These are phyloP conservation scores for Merodon equestris DNA, from an alignment of 2,888 invertebrate species.

Conservation along the genomic window DNA sequence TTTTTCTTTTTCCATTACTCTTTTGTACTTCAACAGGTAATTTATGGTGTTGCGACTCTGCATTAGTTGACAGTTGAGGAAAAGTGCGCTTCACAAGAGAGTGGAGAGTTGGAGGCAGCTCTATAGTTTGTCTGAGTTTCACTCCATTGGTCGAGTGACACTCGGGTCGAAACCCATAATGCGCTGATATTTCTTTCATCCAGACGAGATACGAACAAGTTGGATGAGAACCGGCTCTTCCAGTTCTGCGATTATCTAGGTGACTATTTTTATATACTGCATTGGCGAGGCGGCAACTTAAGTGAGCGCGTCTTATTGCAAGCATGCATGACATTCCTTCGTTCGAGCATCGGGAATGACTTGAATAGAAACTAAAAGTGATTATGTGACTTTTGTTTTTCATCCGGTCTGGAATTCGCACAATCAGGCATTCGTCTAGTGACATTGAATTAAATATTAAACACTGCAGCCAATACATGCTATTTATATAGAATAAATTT, in stretches of 20 bases:
- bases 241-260: slow-evolving; percentile 78
- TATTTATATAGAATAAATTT: too few species aligned
- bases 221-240: slow-evolving; percentile 75
- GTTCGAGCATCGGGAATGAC: neutral
- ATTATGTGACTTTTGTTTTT: slow-evolving; percentile 26
- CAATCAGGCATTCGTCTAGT: neutral
- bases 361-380: slow-evolving; percentile 48
- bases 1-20: slow-evolving; percentile 14
- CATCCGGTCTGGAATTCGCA: slow-evolving; percentile 11
- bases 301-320: slow-evolving; percentile 36
- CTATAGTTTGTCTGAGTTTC: too few species aligned
- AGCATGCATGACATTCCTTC: slow-evolving; percentile 19
- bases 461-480: slow-evolving; percentile 6
- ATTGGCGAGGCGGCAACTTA: slow-evolving; percentile 20
- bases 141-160: neutral
- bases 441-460: slow-evolving; percentile 24
- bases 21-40: slow-evolving; percentile 49
- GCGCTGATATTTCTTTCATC: slow-evolving; percentile 12
- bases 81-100: slow-evolving; percentile 32
- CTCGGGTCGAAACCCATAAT: slow-evolving; percentile 30
- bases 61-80: neutral
- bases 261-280: slow-evolving; percentile 71
- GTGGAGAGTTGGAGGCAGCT: slow-evolving; percentile 6
- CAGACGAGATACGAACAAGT: slow-evolving; percentile 6
- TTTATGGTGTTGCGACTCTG: neutral